Base-by-base conservation (phyloP, 1,140 invertebrate species). In the Proctacanthus coquilletti region DNA sequence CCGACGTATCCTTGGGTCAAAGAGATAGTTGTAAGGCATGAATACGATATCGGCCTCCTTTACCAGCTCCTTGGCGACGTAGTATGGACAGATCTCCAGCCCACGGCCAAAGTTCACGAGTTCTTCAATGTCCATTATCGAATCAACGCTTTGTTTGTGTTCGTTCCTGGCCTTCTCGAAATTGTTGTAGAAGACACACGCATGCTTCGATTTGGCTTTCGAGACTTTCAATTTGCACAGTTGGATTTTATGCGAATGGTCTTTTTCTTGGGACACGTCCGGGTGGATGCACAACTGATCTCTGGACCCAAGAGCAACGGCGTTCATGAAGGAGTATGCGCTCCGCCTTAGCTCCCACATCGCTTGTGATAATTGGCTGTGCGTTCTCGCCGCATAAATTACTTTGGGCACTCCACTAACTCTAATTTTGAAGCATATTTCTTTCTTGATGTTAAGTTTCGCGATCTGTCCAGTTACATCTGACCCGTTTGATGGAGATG, bases 11-110 rank as follows among this genome's bases (percentile, higher is more conserved):
- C 80, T 81, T 27, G 83, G 77, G 69, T 96, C 91, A 19, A 97
- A 61, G 18, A 97, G 64, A 61, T 98, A 98, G 70, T 97, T 97
- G 53, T 98, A 97, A 3, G 93, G 93, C 73, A 94, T 84, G 52
- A 97, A 94, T 34, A 92, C 74, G 37, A 97, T 81, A 60, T 96
- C 89, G 35, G 89, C 84, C 45, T 69, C 69, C 47, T 77, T 65
- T 41, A 83, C 81, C 6, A 91, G 49, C 60, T 88, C 78, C 50
- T 75, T 77, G 0, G 87, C 72, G 54, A 88, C 67, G 65, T 82
- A 97, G 63, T 94, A 97, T 9, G 93, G 92, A 61, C 93, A 97
- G 48, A 78, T 88, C 61, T 74, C 79, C 34, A 76, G 61, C 52
- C 82, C 83, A 42, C 77, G 75, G 3, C 87, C 88, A 41, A 76